These are phyloP conservation scores for Carassius gibelio DNA, from an alignment of 2,113 vertebrate genomes.

Conservation along the genomic window DNA sequence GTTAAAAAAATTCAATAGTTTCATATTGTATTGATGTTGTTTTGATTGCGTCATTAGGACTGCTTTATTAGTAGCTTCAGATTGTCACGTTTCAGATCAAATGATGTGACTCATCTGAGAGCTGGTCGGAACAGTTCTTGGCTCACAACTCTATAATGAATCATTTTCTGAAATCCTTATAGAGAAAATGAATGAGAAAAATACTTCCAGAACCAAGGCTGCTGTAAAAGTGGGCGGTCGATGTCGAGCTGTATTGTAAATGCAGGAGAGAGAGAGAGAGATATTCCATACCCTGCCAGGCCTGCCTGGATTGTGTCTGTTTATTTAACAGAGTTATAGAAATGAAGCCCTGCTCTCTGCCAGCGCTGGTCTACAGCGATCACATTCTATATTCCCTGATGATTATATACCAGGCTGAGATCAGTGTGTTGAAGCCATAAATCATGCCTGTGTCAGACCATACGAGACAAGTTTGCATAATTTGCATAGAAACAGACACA, in stretches of 20 bases:
- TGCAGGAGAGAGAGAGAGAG: not conserved
- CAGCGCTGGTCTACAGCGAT: constrained; percentile 10
- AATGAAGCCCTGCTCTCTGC: constrained; percentile 22
- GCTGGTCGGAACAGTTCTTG: not conserved
- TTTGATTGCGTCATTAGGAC: not conserved
- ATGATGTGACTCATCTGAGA: constrained; percentile 2
- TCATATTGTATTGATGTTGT: not conserved
- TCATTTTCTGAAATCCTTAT: constrained; percentile 8
- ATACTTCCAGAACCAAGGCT: not conserved
- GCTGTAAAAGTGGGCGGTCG: constrained; percentile 14
- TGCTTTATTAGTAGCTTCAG: not conserved
- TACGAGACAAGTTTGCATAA: not conserved
- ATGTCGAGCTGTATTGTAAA: constrained; percentile 7
- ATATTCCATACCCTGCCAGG: constrained; percentile 1
- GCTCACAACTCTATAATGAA: constrained; percentile 1
- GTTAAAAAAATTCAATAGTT: not conserved
- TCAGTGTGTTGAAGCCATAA: not conserved
- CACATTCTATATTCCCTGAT: not conserved
- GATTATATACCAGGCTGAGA: constrained; percentile 14
- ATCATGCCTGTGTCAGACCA: not conserved
- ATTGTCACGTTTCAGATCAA: not conserved
- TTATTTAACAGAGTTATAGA: constrained; percentile 42
- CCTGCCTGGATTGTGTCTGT: constrained; percentile 33
- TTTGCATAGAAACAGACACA: not conserved
- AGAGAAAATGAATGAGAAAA: constrained; percentile 7